Evolutionary conservation across 2,888 invertebrate genomes (phyloP).

Genomic region (Epistrophe grossulariae): DNA sequence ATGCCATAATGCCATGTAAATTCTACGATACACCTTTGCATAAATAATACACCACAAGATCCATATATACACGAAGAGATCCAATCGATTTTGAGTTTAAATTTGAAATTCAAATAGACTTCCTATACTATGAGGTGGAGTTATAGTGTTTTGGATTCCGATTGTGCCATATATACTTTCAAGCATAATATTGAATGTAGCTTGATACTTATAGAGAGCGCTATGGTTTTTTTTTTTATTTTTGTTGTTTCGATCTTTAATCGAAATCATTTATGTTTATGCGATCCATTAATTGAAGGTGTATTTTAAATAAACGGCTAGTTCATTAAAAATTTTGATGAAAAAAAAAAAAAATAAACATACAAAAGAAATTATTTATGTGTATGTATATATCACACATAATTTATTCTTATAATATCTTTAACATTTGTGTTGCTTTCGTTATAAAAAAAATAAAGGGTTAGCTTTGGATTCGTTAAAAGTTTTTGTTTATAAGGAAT

Average conservation of each 20-base stretch:
- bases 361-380: background rate
- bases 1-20: slow-evolving; percentile 70
- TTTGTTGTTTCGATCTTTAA: background rate
- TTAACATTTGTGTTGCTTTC: too few relatives aligned
- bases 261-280: slow-evolving; percentile 33
- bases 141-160: background rate
- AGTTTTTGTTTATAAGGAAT: background rate
- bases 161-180: slow-evolving; percentile 27
- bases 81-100: slow-evolving; percentile 22
- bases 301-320: slow-evolving; percentile 21
- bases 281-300: slow-evolving; percentile 22
- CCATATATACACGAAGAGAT: slow-evolving; percentile 25
- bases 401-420: background rate
- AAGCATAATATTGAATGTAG: too few relatives aligned
- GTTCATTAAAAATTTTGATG: slow-evolving; percentile 9
- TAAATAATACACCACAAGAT: slow-evolving; percentile 42
- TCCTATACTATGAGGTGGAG: slow-evolving; percentile 54
- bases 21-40: slow-evolving; percentile 51
- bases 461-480: too few relatives aligned
- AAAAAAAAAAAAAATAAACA: background rate
- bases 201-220: too few relatives aligned
- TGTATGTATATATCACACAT: background rate
- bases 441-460: background rate
- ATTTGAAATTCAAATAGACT: slow-evolving; percentile 72
- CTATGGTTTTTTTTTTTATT: slow-evolving; percentile 19